phyloP scores from a whole-genome alignment of 2,113 vertebrate genomes.

The Pontoporia blainvillei region DNA sequence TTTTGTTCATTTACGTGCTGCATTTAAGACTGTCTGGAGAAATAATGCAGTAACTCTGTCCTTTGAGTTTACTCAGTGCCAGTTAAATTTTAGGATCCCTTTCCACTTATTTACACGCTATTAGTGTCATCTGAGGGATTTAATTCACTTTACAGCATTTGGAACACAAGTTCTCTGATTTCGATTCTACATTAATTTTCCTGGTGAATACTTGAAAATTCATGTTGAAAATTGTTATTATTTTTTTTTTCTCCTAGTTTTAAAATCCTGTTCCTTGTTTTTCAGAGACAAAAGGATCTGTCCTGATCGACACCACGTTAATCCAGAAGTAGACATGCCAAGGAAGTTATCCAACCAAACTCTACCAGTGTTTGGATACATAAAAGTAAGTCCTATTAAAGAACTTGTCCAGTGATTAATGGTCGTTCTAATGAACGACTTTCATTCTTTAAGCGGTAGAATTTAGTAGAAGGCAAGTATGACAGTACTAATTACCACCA shows the following conservation, averaged over 20 bases:
- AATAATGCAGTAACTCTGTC: not conserved
- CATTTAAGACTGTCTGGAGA: not conserved
- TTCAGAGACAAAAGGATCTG: constrained; percentile 76
- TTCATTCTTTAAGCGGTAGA: not conserved
- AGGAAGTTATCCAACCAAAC: constrained; percentile 53
- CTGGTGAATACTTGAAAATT: not conserved
- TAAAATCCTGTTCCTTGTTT: not conserved
- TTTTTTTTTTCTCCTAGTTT: not conserved
- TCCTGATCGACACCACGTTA: constrained; percentile 79
- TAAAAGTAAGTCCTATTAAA: constrained; percentile 74
- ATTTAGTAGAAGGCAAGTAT: not conserved
- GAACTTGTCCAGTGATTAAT: not conserved
- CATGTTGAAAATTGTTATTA: not conserved
- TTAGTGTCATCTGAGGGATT: not conserved
- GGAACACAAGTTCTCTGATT: not conserved
- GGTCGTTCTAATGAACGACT: not conserved
- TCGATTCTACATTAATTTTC: constrained; percentile 2
- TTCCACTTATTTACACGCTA: not conserved
- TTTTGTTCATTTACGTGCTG: not conserved
- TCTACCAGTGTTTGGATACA: constrained; percentile 35
- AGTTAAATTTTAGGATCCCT: not conserved
- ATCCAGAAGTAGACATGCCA: constrained; percentile 69
- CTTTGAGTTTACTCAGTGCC: not conserved
- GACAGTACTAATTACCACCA: not conserved
- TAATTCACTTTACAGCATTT: not conserved